These are phyloP conservation scores for Eutrigla gurnardus DNA, from an alignment of 2,797 vertebrate genomes.

Conservation along the genomic window DNA sequence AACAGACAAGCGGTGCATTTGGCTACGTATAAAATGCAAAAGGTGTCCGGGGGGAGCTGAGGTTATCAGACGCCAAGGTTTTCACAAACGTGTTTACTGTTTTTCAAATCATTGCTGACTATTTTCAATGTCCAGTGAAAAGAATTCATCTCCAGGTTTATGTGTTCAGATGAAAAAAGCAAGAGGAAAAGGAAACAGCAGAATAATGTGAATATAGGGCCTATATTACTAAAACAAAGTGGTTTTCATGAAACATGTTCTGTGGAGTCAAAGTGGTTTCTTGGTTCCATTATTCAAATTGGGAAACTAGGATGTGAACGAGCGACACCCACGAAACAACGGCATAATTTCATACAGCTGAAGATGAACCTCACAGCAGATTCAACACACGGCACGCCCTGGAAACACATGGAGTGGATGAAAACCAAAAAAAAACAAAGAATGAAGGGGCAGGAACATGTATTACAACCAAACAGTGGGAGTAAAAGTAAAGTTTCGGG, in stretches of 20 bases:
- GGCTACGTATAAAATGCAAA: slow-evolving; percentile 52
- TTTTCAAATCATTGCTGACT: no score
- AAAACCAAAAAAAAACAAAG: slow-evolving; percentile 69
- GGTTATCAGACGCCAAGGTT: slow-evolving; percentile 30
- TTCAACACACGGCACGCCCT: slow-evolving; percentile 45
- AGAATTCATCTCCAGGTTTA: no score
- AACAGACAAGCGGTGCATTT: slow-evolving; percentile 69
- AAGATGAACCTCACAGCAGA: slow-evolving; percentile 62
- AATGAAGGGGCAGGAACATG: slow-evolving; percentile 59
- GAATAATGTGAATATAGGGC: slow-evolving; percentile 13
- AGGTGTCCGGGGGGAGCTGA: slow-evolving; percentile 62
- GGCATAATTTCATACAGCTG: slow-evolving; percentile 61
- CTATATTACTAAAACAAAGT: slow-evolving; percentile 11
- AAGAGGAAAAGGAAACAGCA: slow-evolving; percentile 5
- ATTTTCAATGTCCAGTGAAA: no score
- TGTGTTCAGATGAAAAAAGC: neutral
- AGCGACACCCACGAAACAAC: slow-evolving; percentile 36
- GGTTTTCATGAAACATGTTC: slow-evolving; percentile 5
- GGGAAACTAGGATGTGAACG: slow-evolving; percentile 8
- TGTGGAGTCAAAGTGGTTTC: neutral
- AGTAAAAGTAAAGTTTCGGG: slow-evolving; percentile 47
- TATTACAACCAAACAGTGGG: slow-evolving; percentile 60
- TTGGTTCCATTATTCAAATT: slow-evolving; percentile 44
- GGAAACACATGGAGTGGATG: slow-evolving; percentile 72
- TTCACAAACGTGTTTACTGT: no score